phyloP scores from a whole-genome alignment of 2,113 vertebrate genomes.

The Antechinus stuartii region DNA sequence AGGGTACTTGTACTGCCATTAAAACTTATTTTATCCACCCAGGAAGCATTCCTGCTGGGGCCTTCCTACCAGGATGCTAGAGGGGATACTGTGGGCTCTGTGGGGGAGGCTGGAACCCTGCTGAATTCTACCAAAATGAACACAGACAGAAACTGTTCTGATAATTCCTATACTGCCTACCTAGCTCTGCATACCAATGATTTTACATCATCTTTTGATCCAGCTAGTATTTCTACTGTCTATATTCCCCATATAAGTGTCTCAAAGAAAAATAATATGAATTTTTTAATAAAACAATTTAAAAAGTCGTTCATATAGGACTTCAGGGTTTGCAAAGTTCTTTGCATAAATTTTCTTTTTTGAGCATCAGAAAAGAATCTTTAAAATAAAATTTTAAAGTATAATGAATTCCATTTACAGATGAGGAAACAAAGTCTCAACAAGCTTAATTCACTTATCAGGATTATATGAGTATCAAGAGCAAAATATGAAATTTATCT shows the following conservation, averaged over 20 bases:
- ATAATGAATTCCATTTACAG: background rate
- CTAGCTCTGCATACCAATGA: background rate
- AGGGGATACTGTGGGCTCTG: slow-evolving; percentile 9
- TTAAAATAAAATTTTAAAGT: background rate
- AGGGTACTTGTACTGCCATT: slow-evolving; percentile 31
- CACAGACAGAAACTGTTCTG: slow-evolving; percentile 8
- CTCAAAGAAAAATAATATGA: background rate
- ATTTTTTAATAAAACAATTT: background rate
- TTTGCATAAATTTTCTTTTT: background rate
- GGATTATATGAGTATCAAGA: background rate
- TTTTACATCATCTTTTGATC: background rate
- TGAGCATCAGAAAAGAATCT: background rate
- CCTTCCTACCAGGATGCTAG: background rate
- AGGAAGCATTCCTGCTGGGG: slow-evolving; percentile 43
- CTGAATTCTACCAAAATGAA: background rate
- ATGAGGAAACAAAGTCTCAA: background rate
- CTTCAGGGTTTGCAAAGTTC: background rate
- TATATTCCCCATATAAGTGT: background rate
- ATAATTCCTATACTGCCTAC: background rate
- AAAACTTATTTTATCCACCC: slow-evolving; percentile 25
- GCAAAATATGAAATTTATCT: background rate
- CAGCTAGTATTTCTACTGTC: background rate
- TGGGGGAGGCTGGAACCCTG: slow-evolving; percentile 12
- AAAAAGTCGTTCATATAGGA: background rate
- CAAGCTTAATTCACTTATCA: background rate